These are phyloP conservation scores for Parotocinclus haroldoi DNA, from an alignment of 2,797 vertebrate species.

Conservation along the genomic window DNA sequence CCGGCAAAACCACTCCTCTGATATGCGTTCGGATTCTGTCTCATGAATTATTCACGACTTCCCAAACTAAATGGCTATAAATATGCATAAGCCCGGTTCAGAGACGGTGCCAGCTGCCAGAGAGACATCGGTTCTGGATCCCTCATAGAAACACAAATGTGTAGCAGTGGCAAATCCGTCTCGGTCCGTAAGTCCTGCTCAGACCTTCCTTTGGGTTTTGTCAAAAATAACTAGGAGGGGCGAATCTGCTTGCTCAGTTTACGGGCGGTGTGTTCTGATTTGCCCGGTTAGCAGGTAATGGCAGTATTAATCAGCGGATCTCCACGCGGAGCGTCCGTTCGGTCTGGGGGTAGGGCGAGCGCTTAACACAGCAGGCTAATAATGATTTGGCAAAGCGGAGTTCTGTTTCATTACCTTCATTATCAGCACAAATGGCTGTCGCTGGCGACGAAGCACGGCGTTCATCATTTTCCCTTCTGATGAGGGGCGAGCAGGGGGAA, in stretches of 20 bases:
- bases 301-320: slow-evolving; percentile 54
- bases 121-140: slow-evolving; percentile 48
- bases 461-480: slow-evolving; percentile 42
- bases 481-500: slow-evolving; percentile 19
- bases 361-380: slow-evolving; percentile 56
- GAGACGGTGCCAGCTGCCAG: slow-evolving; percentile 50
- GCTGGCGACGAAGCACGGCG: slow-evolving; percentile 48
- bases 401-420: slow-evolving; percentile 53
- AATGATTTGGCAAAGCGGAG: slow-evolving; percentile 53
- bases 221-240: slow-evolving; percentile 22
- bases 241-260: neutral
- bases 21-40: slow-evolving; percentile 48
- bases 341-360: slow-evolving; percentile 41
- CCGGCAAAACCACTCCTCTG: slow-evolving; percentile 5
- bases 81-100: slow-evolving; percentile 51
- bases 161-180: slow-evolving; percentile 7
- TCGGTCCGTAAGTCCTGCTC: neutral
- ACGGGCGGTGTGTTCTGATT: slow-evolving; percentile 52
- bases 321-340: slow-evolving; percentile 49
- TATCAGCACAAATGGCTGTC: slow-evolving; percentile 51
- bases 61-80: slow-evolving; percentile 48
- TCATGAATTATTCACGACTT: slow-evolving; percentile 42
- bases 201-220: slow-evolving; percentile 4
- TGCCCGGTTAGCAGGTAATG: slow-evolving; percentile 53
- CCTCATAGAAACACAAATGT: slow-evolving; percentile 15